These are phyloP conservation scores for Gyrodactylus bullatarudis DNA, from an alignment of 1,140 invertebrate genomes.

Conservation along the genomic window DNA sequence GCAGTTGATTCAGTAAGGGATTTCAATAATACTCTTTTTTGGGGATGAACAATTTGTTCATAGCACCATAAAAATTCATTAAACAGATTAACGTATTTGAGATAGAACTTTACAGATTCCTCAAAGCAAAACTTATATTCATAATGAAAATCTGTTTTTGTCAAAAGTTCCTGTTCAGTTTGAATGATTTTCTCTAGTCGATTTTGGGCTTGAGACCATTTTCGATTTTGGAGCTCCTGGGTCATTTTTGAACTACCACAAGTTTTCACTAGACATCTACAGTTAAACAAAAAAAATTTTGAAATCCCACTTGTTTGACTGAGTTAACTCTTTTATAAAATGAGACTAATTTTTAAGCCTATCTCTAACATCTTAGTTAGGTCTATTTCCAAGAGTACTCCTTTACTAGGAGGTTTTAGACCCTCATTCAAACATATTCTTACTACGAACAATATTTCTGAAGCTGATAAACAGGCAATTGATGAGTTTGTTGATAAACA, in stretches of 20 bases:
- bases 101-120: not conserved
- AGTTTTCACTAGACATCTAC: not conserved
- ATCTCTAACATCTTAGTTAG: not conserved
- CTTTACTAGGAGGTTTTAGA: not conserved
- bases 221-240: not conserved
- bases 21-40: not conserved
- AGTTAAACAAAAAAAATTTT: not conserved
- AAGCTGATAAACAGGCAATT: not conserved
- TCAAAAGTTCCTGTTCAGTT: not conserved
- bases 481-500: not conserved
- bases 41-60: not conserved
- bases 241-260: not conserved
- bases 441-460: not conserved
- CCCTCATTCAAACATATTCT: not conserved
- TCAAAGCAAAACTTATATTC: not conserved
- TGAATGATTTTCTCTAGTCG: not conserved
- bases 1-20: not conserved
- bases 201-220: not conserved
- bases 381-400: not conserved
- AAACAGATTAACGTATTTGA: not conserved
- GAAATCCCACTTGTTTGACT: not conserved
- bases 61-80: not conserved
- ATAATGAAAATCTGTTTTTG: not conserved
- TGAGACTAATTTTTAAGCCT: not conserved
- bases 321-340: not conserved